These are phyloP conservation scores for Gryon sp. DNA, from an alignment of 1,140 invertebrate genomes.

Conservation along the genomic window DNA sequence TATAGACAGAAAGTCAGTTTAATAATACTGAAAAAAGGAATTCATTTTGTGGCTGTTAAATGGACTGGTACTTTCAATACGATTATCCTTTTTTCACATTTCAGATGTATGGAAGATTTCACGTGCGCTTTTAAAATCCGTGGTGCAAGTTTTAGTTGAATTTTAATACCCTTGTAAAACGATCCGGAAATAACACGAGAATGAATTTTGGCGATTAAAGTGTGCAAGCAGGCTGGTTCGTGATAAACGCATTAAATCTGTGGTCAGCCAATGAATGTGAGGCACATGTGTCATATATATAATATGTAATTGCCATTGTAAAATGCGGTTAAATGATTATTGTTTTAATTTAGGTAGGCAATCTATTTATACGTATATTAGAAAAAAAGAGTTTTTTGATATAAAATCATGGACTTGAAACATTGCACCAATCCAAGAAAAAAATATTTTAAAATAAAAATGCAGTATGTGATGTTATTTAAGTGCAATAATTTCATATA, in stretches of 20 bases:
- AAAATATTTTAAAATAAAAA: too few relatives aligned
- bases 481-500: too few relatives aligned
- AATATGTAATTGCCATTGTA: constrained; percentile 55
- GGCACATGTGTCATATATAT: constrained; percentile 44
- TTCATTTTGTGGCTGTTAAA: too few relatives aligned
- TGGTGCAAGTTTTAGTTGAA: neutral
- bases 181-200: constrained; percentile 24
- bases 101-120: neutral
- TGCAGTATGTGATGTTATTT: too few relatives aligned
- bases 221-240: constrained; percentile 14
- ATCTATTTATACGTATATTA: neutral
- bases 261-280: constrained; percentile 40
- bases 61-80: neutral
- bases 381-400: too few relatives aligned
- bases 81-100: neutral
- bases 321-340: constrained; percentile 37
- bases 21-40: too few relatives aligned
- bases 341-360: too few relatives aligned
- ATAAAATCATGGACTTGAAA: too few relatives aligned
- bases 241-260: constrained; percentile 54
- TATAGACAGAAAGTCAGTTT: too few relatives aligned
- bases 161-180: constrained; percentile 14
- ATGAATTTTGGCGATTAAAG: constrained; percentile 49
- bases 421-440: too few relatives aligned
- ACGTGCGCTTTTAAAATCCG: neutral